Evolutionary conservation across 2,797 vertebrate species (phyloP).

Genomic region (Anniella stebbinsi): DNA sequence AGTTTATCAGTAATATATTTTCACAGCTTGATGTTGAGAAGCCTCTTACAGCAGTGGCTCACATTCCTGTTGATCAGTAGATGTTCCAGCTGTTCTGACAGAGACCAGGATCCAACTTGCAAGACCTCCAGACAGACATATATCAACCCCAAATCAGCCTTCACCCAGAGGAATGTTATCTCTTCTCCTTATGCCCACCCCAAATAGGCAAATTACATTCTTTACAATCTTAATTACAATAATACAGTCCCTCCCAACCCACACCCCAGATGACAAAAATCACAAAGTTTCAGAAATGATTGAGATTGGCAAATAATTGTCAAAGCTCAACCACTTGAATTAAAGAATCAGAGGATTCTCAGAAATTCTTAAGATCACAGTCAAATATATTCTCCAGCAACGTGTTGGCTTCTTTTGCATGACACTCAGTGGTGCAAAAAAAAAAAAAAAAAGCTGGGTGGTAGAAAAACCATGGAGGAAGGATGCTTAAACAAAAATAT

Average conservation of each 20-base stretch:
- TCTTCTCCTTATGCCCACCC: constrained; percentile 66
- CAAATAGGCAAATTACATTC: constrained; percentile 75
- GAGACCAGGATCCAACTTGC: constrained; percentile 39
- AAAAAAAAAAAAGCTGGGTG: not conserved
- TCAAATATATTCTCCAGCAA: not conserved
- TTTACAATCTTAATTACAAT: constrained; percentile 77
- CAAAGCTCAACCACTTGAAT: not conserved
- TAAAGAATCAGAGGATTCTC: constrained; percentile 10
- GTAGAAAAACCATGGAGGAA: not conserved
- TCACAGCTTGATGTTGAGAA: constrained; percentile 62
- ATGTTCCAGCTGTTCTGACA: not conserved
- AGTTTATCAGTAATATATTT: constrained; percentile 33
- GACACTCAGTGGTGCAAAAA: not conserved
- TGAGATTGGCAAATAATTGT: constrained; percentile 30
- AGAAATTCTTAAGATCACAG: not conserved
- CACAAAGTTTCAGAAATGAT: constrained; percentile 56
- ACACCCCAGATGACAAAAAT: constrained; percentile 4
- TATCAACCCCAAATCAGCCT: constrained; percentile 60
- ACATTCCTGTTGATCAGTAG: not conserved
- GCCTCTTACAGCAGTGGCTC: constrained; percentile 31
- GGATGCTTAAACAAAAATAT: not conserved
- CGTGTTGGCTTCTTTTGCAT: not conserved
- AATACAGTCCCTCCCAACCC: constrained; percentile 51
- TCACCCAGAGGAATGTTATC: constrained; percentile 41
- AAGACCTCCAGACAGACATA: constrained; percentile 5